A percentile compares a stretch with the other conserved stretches of the same genome.
Evolutionary conservation across 2,113 vertebrate species (phyloP).

Genomic region (Pseudorectes ferrugineus): DNA sequence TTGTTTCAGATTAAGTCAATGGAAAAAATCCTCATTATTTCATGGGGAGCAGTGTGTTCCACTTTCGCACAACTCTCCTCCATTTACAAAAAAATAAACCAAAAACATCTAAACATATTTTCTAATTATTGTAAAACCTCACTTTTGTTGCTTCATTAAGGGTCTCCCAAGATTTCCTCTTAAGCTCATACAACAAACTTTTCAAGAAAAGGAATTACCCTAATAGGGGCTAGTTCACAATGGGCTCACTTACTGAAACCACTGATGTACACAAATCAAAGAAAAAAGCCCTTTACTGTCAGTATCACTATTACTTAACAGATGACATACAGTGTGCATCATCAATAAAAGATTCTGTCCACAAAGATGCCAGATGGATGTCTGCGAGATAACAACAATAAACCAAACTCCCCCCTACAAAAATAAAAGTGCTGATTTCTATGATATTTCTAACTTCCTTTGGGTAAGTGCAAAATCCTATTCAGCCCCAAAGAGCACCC

Average conservation of each 20-base stretch:
- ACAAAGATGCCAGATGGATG: neutral
- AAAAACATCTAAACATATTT: rapidly evolving
- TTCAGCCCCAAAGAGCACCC: neutral
- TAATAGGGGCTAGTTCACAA: neutral
- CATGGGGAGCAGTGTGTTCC: neutral
- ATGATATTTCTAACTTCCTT: neutral
- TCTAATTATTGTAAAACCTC: neutral
- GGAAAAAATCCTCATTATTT: neutral
- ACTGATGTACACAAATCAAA: neutral
- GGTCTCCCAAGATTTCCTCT: neutral
- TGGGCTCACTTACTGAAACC: neutral
- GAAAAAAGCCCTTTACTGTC: neutral
- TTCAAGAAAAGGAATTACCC: neutral
- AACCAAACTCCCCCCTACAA: neutral
- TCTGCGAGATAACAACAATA: neutral
- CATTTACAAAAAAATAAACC: neutral
- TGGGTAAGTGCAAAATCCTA: neutral
- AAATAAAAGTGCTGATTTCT: neutral
- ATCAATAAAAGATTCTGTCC: neutral
- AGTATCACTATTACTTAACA: neutral
- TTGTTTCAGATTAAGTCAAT: neutral
- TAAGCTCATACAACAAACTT: neutral
- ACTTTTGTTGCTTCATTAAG: neutral
- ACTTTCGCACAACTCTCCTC: neutral
- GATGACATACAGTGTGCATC: neutral